These are phyloP conservation scores for Centruroides sculpturatus DNA, from an alignment of 1,140 invertebrate species.

Conservation along the genomic window DNA sequence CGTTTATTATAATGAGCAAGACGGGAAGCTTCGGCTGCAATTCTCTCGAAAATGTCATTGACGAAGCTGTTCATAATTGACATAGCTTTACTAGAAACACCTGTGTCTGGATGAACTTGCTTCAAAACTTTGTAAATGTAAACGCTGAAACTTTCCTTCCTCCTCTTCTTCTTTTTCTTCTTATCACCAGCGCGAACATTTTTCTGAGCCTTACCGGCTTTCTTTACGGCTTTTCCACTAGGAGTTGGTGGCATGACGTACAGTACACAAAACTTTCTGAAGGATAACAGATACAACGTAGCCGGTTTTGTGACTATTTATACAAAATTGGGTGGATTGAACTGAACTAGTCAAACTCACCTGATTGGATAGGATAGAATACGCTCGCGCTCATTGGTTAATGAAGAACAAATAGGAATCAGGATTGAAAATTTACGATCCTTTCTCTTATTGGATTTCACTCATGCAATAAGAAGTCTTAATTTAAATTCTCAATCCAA, in stretches of 20 bases:
- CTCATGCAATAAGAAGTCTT: too few relatives aligned
- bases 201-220: slow-evolving; percentile 33
- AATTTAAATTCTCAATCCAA: too few relatives aligned
- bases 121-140: slow-evolving; percentile 27
- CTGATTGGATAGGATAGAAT: too few relatives aligned
- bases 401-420: too few relatives aligned
- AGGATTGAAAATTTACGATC: too few relatives aligned
- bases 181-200: slow-evolving; percentile 26
- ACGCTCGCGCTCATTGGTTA: too few relatives aligned
- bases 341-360: too few relatives aligned
- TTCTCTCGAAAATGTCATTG: slow-evolving; percentile 34
- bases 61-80: slow-evolving; percentile 38
- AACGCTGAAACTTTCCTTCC: slow-evolving; percentile 42
- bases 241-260: slow-evolving; percentile 29
- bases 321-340: too few relatives aligned
- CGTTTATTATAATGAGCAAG: slow-evolving; percentile 54
- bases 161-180: slow-evolving; percentile 30
- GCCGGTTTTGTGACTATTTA: too few relatives aligned
- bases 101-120: slow-evolving; percentile 36
- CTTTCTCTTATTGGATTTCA: too few relatives aligned
- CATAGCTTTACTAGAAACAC: slow-evolving; percentile 38
- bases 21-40: slow-evolving; percentile 49
- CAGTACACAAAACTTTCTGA: background rate
- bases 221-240: slow-evolving; percentile 33
- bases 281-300: too few relatives aligned